Evolutionary conservation across 1,140 invertebrate genomes (phyloP), one percentile per base, ranked within the genome.

Genomic region (Drosophila gunungcola): DNA sequence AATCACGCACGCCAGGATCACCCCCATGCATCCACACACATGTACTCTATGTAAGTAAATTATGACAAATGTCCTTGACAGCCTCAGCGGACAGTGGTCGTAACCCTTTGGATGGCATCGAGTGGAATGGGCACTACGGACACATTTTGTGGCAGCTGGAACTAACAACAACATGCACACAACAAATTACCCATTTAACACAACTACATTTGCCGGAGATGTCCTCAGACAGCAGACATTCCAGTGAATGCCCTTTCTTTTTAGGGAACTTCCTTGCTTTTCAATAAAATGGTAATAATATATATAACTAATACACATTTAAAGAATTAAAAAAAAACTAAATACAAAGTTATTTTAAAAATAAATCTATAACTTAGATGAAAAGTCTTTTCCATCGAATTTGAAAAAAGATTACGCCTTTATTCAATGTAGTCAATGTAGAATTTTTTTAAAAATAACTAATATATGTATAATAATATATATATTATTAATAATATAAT

Each of bases 41-140:
- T n/a, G 10, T 9, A 25, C 12, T 32, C 13, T 49, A 49, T 72
- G 83, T 79, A 54, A 70, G 83, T 91, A 91, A 89, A 91, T 91
- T 84, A 91, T 91, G 88, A 91, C 78, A 91, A 91, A 91, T 91
- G 89, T 91, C 80, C 89, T 91, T 91, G 89, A 89, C 89, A 91
- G 89, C 68, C 41, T 41, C 62, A 46, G 36, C 13, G 55, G 69
- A 58, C 73, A 78, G 54, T 51, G 10, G 46, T 25, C 13, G 42
- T 74, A 58, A 88, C 84, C 81, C 77, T 84, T 88, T 81, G 27
- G 16, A 34, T 34, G 13, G 16, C 4, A 10, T 25, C 39, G 55
- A n/a, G 56, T 6, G 27, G 39, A 16, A 41, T 25, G 63, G 11
- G 34, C 45, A 27, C 39, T 32, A 32, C 45, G 46, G 55, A 78